Conservation (phyloP, 1,140 invertebrate genomes). For the Piezodorus guildinii region DNA sequence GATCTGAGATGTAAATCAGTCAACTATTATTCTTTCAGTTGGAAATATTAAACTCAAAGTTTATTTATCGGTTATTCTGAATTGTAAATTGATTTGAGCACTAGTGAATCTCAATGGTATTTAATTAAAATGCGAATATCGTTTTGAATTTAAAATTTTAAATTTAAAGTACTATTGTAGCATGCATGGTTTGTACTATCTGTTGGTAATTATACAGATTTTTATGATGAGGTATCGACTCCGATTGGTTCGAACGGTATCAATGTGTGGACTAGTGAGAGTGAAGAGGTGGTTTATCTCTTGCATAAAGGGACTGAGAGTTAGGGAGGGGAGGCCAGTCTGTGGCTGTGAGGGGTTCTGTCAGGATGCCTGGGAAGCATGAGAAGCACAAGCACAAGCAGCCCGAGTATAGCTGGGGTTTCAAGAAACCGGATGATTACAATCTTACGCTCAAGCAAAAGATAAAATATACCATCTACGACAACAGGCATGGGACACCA, state of each 20-base stretch:
- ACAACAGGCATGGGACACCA: neutral
- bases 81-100: too few relatives aligned
- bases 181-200: too few relatives aligned
- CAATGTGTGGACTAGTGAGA: slow-evolving; percentile 11
- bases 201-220: too few relatives aligned
- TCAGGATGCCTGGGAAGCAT: neutral
- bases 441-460: slow-evolving; percentile 9
- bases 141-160: too few relatives aligned
- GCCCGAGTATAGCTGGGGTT: slow-evolving; percentile 6
- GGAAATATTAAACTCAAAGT: too few relatives aligned
- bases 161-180: too few relatives aligned
- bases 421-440: neutral
- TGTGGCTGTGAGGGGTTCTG: slow-evolving; percentile 9
- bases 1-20: too few relatives aligned
- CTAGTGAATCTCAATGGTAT: too few relatives aligned
- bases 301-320: slow-evolving; percentile 3
- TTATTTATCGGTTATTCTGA: too few relatives aligned
- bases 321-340: neutral
- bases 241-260: neutral
- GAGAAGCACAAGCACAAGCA: neutral
- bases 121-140: too few relatives aligned
- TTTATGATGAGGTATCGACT: too few relatives aligned
- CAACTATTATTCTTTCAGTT: too few relatives aligned
- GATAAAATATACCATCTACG: slow-evolving; percentile 1
- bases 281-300: neutral